phyloP scores from a whole-genome alignment of 2,113 vertebrate genomes.

The Ammodytes marinus region DNA sequence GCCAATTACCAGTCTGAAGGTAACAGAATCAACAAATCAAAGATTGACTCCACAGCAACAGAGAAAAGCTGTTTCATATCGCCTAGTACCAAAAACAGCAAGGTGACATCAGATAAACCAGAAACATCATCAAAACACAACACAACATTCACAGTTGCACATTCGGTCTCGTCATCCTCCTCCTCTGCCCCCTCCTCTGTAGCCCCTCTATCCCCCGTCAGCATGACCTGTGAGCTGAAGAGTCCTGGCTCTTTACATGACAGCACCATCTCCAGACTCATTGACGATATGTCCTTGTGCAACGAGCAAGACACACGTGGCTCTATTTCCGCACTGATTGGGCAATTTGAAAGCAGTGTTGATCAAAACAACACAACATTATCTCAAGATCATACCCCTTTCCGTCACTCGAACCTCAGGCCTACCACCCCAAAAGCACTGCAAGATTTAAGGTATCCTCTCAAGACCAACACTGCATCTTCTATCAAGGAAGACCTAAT shows the following conservation, averaged over 20 bases:
- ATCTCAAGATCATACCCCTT: slow-evolving; percentile 44
- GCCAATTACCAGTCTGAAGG: slow-evolving; percentile 63
- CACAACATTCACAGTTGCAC: slow-evolving; percentile 63
- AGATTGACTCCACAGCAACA: slow-evolving; percentile 20
- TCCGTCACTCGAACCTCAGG: slow-evolving; percentile 42
- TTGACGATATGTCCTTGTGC: slow-evolving; percentile 89
- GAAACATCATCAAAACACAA: slow-evolving; percentile 68
- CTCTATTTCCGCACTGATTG: slow-evolving; percentile 91
- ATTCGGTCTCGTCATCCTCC: slow-evolving; percentile 70
- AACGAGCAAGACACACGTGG: slow-evolving; percentile 87
- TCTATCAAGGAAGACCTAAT: slow-evolving; percentile 6
- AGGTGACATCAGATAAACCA: slow-evolving; percentile 55
- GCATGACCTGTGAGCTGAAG: slow-evolving; percentile 67
- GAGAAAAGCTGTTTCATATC: slow-evolving; percentile 32
- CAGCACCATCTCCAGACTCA: slow-evolving; percentile 91
- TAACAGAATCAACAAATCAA: slow-evolving; percentile 49
- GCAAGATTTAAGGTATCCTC: slow-evolving; percentile 51
- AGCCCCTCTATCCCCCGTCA: slow-evolving; percentile 63
- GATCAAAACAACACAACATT: slow-evolving; percentile 70
- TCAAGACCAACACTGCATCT: slow-evolving; percentile 18
- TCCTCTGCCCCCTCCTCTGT: slow-evolving; percentile 55
- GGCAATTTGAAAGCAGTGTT: slow-evolving; percentile 85
- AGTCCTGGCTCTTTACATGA: slow-evolving; percentile 84
- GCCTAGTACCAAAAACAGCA: slow-evolving; percentile 24
- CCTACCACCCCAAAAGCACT: slow-evolving; percentile 32